Evolutionary conservation across 2,113 vertebrate species (phyloP).

Genomic region (Orthonyx spaldingii): DNA sequence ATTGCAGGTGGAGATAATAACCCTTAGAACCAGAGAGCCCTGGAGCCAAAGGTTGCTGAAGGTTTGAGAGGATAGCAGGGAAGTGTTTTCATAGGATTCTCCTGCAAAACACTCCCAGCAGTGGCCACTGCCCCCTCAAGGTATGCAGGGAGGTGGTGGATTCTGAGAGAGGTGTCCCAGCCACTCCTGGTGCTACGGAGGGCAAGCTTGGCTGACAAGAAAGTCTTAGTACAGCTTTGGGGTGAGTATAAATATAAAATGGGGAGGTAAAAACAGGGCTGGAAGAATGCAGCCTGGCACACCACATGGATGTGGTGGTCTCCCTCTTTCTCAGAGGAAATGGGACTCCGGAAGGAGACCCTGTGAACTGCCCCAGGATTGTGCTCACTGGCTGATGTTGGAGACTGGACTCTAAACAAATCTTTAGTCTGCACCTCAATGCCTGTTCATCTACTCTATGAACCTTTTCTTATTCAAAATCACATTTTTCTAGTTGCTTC

Average conservation of each 20-base stretch:
- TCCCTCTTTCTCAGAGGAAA: background rate
- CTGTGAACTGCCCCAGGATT: background rate
- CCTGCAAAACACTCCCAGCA: background rate
- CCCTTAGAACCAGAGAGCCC: background rate
- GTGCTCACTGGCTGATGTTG: background rate
- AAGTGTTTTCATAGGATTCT: background rate
- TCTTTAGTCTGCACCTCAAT: background rate
- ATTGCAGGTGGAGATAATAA: background rate
- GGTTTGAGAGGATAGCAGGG: background rate
- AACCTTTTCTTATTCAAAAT: background rate
- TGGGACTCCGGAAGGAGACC: background rate
- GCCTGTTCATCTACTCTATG: background rate
- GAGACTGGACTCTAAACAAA: background rate
- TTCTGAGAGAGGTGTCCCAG: background rate
- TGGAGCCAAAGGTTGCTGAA: background rate
- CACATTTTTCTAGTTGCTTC: background rate
- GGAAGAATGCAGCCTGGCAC: background rate
- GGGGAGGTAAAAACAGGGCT: background rate
- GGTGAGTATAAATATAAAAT: background rate
- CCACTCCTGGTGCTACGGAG: rapidly evolving
- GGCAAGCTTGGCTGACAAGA: background rate
- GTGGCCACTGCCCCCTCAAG: background rate
- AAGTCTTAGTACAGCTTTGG: background rate
- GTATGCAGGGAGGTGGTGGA: background rate
- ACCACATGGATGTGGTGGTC: background rate